These are phyloP conservation scores for Caenorhabditis afra DNA, from an alignment of 2,888 invertebrate species.

Conservation along the genomic window DNA sequence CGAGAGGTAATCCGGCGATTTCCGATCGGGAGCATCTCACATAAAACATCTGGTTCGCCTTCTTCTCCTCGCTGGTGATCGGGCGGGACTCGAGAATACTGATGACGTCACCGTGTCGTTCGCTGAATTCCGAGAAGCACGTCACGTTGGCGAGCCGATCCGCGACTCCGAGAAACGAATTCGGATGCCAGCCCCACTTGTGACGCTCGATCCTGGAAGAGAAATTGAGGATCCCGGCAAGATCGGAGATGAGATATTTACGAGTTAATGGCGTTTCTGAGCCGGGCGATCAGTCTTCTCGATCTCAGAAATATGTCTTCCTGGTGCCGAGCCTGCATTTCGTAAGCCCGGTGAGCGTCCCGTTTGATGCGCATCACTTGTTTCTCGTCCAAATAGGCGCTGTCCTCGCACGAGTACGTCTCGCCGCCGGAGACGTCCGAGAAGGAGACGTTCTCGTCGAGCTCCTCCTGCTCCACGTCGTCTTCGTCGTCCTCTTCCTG, in stretches of 20 bases:
- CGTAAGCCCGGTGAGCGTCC: constrained; percentile 77
- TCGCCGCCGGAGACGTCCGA: constrained; percentile 52
- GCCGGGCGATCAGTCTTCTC: constrained; percentile 70
- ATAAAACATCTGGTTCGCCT: constrained; percentile 68
- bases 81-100: constrained; percentile 54
- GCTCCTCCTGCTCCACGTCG: constrained; percentile 73
- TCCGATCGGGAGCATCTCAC: constrained; percentile 61
- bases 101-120: constrained; percentile 58
- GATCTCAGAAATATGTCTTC: constrained; percentile 78
- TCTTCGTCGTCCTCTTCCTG: constrained; percentile 75
- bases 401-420: constrained; percentile 63
- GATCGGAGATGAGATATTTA: constrained; percentile 26
- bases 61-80: constrained; percentile 60
- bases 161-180: constrained; percentile 72
- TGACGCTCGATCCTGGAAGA: constrained; percentile 54
- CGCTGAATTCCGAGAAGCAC: constrained; percentile 66
- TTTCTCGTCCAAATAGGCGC: constrained; percentile 61
- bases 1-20: background rate
- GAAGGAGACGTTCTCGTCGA: constrained; percentile 67
- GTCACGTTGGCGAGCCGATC: constrained; percentile 63
- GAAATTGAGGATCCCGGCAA: too few species aligned
- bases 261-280: constrained; percentile 69
- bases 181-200: constrained; percentile 76
- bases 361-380: constrained; percentile 74
- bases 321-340: constrained; percentile 79